phyloP scores from a whole-genome alignment of 1,140 invertebrate species.

The Drosophila pandora region DNA sequence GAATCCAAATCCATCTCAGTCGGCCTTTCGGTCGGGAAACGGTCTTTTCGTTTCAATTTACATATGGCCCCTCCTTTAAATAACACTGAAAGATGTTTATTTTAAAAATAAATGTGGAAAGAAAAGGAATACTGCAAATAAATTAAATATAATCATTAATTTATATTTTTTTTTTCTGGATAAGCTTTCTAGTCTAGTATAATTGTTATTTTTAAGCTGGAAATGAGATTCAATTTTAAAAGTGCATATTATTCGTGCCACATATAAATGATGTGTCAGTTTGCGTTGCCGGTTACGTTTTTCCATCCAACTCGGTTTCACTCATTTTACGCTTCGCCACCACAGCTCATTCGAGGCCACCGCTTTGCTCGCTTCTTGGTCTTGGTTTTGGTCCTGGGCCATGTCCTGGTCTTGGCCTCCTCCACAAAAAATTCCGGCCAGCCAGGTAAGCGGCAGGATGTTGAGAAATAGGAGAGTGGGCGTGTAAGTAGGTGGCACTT shows the following conservation, averaged over 20 bases:
- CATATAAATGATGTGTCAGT: slow-evolving; percentile 78
- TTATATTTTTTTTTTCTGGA: not conserved
- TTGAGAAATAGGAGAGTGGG: not conserved
- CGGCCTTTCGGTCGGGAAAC: slow-evolving; percentile 31
- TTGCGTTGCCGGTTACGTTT: slow-evolving; percentile 75
- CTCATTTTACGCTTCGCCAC: slow-evolving; percentile 75
- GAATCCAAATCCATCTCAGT: slow-evolving; percentile 51
- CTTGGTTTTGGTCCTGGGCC: slow-evolving; percentile 19
- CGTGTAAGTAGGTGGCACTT: slow-evolving; percentile 18
- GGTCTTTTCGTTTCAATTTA: slow-evolving; percentile 72
- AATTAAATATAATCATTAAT: not conserved
- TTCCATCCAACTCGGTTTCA: slow-evolving; percentile 73
- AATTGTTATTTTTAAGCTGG: not conserved
- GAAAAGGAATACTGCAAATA: not conserved
- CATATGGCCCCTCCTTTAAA: slow-evolving; percentile 44
- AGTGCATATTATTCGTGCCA: slow-evolving; percentile 15
- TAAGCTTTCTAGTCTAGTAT: not conserved
- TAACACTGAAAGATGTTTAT: slow-evolving; percentile 1
- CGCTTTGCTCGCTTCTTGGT: slow-evolving; percentile 54
- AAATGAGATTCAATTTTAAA: not conserved
- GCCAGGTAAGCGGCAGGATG: slow-evolving; percentile 25
- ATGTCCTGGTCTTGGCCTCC: slow-evolving; percentile 9
- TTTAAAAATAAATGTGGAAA: no score
- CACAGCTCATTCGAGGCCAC: slow-evolving; percentile 60
- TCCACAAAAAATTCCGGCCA: slow-evolving; percentile 18